Evolutionary conservation across 2,113 vertebrate genomes (phyloP).

Genomic region (Cricetomys ansorgei): DNA sequence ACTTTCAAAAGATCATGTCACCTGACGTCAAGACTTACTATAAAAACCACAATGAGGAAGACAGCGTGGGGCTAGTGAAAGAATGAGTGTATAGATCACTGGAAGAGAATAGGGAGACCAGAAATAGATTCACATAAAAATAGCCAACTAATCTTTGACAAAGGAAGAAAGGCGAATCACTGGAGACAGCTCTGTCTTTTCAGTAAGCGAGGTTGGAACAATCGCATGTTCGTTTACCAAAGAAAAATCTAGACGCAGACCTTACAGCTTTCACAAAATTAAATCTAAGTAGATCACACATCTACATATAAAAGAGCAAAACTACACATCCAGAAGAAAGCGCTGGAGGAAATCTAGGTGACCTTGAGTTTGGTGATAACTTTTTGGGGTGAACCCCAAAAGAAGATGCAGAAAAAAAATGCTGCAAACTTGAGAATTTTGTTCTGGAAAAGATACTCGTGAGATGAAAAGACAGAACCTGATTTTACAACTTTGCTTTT

Average conservation of each 20-base stretch:
- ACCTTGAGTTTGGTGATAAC: not conserved
- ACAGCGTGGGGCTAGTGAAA: not conserved
- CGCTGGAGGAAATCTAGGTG: not conserved
- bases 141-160: not conserved
- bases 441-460: not conserved
- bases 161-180: slow-evolving; percentile 34
- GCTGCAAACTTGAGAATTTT: not conserved
- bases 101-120: not conserved
- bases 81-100: slow-evolving; percentile 11
- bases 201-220: not conserved
- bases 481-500: not conserved
- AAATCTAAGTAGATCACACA: not conserved
- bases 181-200: not conserved
- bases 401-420: not conserved
- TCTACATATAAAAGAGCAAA: not conserved
- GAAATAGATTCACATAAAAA: slow-evolving; percentile 39
- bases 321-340: not conserved
- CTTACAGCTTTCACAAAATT: not conserved
- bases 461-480: not conserved
- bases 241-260: not conserved
- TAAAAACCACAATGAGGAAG: slow-evolving; percentile 1
- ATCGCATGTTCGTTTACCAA: not conserved
- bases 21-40: not conserved
- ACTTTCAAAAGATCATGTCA: slow-evolving; percentile 20
- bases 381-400: not conserved